Percentiles rank a stretch among this genome's conserved stretches.
These are phyloP conservation scores for Yponomeuta sedellus DNA, from an alignment of 2,888 invertebrate genomes.

Conservation along the genomic window DNA sequence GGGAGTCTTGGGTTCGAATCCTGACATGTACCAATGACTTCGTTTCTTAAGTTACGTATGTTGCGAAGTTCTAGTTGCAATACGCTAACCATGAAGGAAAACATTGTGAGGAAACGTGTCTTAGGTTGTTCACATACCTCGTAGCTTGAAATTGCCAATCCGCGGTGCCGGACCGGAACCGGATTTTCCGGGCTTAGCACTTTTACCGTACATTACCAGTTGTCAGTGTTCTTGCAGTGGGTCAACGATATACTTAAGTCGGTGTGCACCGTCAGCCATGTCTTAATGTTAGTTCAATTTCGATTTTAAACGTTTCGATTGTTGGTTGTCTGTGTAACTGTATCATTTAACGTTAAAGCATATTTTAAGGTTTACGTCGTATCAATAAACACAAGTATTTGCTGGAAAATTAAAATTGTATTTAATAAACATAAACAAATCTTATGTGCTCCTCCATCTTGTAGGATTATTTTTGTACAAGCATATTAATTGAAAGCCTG, in stretches of 20 bases:
- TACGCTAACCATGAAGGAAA: too few species aligned
- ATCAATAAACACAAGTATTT: neutral
- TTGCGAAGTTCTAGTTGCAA: too few species aligned
- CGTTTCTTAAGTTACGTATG: too few species aligned
- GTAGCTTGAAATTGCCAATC: too few species aligned
- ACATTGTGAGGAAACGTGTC: too few species aligned
- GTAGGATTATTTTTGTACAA: neutral
- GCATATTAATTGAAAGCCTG: neutral
- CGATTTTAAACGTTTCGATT: constrained; percentile 32
- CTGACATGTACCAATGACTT: too few species aligned
- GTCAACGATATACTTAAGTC: constrained; percentile 11
- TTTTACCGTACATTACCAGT: too few species aligned
- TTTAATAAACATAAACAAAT: neutral
- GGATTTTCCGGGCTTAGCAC: too few species aligned
- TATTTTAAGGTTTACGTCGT: neutral
- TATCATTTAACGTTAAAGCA: neutral
- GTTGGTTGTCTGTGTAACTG: constrained; percentile 23
- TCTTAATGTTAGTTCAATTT: constrained; percentile 35
- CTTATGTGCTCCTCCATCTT: neutral
- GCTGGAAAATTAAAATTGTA: neutral
- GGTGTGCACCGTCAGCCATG: constrained; percentile 30
- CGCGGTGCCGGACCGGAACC: too few species aligned
- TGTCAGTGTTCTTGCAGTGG: neutral
- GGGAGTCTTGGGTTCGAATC: too few species aligned
- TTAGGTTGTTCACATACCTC: too few species aligned